phyloP scores from a whole-genome alignment of 2,888 invertebrate genomes.

The Andrena bucephala region DNA sequence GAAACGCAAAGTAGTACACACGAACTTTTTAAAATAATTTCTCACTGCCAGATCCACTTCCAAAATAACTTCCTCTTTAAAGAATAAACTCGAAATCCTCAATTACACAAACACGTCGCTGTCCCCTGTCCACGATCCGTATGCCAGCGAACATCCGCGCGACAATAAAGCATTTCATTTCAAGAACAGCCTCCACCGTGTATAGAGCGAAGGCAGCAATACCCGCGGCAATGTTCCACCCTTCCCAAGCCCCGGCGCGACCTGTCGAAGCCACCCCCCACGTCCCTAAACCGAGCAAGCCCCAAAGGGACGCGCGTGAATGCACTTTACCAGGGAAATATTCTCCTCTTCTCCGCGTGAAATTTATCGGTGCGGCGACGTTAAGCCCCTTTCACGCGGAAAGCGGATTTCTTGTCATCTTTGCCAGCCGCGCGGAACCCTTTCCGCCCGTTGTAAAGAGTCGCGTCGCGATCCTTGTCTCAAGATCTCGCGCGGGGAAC shows the following conservation, averaged over 20 bases:
- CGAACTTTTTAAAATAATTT: no score
- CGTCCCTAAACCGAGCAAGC: conserved; percentile 44
- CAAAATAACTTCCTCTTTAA: no score
- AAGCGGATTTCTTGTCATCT: conserved; percentile 71
- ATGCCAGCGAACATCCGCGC: not conserved
- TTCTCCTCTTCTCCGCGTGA: conserved; percentile 61
- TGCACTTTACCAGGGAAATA: conserved; percentile 76
- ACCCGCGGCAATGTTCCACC: conserved; percentile 33
- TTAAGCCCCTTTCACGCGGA: conserved; percentile 68
- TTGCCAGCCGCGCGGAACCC: conserved; percentile 35
- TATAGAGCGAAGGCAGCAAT: conserved; percentile 8
- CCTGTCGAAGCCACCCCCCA: conserved; percentile 48
- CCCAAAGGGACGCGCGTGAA: conserved; percentile 72
- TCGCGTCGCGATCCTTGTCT: conserved; percentile 51
- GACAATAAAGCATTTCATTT: conserved; percentile 14
- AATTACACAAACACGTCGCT: no score
- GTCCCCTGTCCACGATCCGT: no score
- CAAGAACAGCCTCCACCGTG: conserved; percentile 30
- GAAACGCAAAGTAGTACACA: no score
- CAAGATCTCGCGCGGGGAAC: conserved; percentile 52
- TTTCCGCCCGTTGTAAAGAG: conserved; percentile 35
- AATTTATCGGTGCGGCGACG: conserved; percentile 72
- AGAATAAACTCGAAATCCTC: no score
- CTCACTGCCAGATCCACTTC: no score
- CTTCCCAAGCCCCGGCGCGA: conserved; percentile 20